These are phyloP conservation scores for Cephus pulcher DNA, from an alignment of 2,888 invertebrate genomes.

Conservation along the genomic window DNA sequence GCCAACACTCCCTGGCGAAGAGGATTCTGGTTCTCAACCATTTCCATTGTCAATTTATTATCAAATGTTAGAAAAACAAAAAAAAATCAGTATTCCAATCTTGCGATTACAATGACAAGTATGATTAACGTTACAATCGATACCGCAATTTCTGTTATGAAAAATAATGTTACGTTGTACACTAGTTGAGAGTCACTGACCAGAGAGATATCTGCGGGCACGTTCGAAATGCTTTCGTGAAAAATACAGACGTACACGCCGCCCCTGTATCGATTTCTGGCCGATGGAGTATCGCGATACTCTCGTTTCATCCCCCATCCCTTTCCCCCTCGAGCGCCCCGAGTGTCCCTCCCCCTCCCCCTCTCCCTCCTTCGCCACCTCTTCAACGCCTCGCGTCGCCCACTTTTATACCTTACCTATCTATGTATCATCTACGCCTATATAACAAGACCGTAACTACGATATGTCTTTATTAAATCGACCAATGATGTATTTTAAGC, in stretches of 20 bases:
- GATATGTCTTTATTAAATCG: too few relatives aligned
- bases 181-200: slow-evolving; percentile 38
- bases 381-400: slow-evolving; percentile 5
- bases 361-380: slow-evolving; percentile 24
- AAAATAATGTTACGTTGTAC: not conserved
- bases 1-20: slow-evolving; percentile 52
- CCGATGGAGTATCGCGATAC: slow-evolving; percentile 54
- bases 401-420: too few relatives aligned
- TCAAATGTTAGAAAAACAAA: too few relatives aligned
- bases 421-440: too few relatives aligned
- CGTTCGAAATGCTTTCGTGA: slow-evolving; percentile 55
- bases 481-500: too few relatives aligned
- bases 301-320: slow-evolving; percentile 10
- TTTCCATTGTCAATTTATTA: slow-evolving; percentile 21
- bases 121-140: too few relatives aligned
- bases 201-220: slow-evolving; percentile 40
- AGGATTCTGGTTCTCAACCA: slow-evolving; percentile 39
- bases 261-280: slow-evolving; percentile 56
- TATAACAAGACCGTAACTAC: too few relatives aligned
- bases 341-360: slow-evolving; percentile 23
- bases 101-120: too few relatives aligned
- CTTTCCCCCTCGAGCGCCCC: slow-evolving; percentile 11
- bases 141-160: too few relatives aligned
- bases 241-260: slow-evolving; percentile 37
- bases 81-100: too few relatives aligned